phyloP scores from a whole-genome alignment of 2,113 vertebrate species.

The Nothocercus nigrocapillus region DNA sequence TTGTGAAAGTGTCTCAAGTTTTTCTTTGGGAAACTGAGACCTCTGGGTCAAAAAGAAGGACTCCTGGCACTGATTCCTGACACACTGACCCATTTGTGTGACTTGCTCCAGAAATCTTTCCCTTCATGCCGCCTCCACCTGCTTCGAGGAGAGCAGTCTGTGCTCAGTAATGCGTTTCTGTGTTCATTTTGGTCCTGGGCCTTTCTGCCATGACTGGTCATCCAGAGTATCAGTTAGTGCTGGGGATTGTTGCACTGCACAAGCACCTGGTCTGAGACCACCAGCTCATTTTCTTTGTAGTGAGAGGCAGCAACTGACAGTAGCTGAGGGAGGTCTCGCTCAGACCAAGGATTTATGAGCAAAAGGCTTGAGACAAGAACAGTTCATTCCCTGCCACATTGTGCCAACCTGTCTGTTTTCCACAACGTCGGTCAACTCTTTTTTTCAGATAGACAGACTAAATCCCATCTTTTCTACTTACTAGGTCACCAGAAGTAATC shows the following conservation, averaged over 20 bases:
- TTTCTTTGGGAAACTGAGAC: not conserved
- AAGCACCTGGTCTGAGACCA: not conserved
- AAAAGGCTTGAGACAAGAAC: not conserved
- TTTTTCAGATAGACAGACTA: slow-evolving; percentile 13
- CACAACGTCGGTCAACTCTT: not conserved
- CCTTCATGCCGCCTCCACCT: rapidly evolving
- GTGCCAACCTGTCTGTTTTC: not conserved
- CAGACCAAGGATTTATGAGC: not conserved
- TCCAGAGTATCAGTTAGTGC: not conserved
- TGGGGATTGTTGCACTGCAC: not conserved
- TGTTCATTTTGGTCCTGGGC: not conserved
- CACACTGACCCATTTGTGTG: rapidly evolving
- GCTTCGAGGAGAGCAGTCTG: rapidly evolving
- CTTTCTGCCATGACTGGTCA: not conserved
- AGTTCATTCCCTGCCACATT: not conserved
- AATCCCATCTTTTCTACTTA: slow-evolving; percentile 4
- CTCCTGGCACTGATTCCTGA: not conserved
- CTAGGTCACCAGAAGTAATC: not conserved
- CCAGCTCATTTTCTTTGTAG: not conserved
- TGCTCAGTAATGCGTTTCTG: not conserved
- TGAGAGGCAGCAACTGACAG: not conserved
- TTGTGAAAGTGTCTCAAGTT: not conserved
- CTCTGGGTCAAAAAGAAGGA: not conserved
- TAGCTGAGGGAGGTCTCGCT: not conserved
- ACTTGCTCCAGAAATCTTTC: not conserved